Evolutionary conservation across 2,888 invertebrate species (phyloP).

Genomic region (Sphaerophoria rueppellii): DNA sequence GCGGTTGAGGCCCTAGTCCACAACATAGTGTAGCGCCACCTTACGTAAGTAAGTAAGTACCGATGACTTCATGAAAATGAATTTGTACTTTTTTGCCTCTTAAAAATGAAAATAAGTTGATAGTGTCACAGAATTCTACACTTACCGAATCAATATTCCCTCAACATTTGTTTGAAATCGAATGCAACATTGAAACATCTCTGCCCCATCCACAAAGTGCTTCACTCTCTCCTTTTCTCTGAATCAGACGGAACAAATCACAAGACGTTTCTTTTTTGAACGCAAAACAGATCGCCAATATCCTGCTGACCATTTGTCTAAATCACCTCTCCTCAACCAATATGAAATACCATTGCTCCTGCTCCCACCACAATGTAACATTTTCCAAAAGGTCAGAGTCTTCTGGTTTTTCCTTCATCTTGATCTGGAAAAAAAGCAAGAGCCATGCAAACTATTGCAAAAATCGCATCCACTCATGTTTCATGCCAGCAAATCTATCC

Average conservation of each 20-base stretch:
- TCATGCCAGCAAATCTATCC: conserved; percentile 70
- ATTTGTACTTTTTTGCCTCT: too few species aligned
- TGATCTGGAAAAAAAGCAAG: neutral
- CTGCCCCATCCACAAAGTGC: too few species aligned
- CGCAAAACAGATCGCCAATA: conserved; percentile 52
- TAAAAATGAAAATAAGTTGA: too few species aligned
- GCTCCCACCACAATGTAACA: conserved; percentile 49
- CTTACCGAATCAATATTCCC: too few species aligned
- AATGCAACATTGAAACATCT: too few species aligned
- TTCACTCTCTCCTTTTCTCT: neutral
- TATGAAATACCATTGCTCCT: conserved; percentile 50
- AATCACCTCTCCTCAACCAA: conserved; percentile 37
- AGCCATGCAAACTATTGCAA: conserved; percentile 52
- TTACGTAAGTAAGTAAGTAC: too few species aligned
- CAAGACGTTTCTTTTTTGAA: conserved; percentile 40
- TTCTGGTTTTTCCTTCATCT: conserved; percentile 51
- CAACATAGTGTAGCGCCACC: too few species aligned
- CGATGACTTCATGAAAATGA: too few species aligned
- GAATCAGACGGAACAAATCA: conserved; percentile 4
- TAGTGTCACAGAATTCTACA: too few species aligned
- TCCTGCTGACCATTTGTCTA: conserved; percentile 62
- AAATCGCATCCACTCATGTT: conserved; percentile 57
- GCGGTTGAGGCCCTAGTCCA: too few species aligned
- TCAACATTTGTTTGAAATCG: too few species aligned
- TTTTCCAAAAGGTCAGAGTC: conserved; percentile 61